Base-by-base conservation (phyloP, 2,888 invertebrate genomes). In the Papilio protenor region DNA sequence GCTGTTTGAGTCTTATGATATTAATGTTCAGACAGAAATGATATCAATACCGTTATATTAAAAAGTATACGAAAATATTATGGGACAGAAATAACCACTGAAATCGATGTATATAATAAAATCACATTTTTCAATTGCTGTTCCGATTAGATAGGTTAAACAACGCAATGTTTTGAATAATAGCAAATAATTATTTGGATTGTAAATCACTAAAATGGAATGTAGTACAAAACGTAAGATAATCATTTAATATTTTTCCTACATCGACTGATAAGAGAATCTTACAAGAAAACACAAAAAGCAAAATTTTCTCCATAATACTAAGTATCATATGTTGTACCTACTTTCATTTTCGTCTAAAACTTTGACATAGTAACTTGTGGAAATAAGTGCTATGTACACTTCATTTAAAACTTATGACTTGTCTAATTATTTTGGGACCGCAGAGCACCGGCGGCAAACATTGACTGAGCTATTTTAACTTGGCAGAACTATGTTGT, bases 361-460 rank as follows among this genome's bases (percentile, higher is more conserved):
- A 66, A 45, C 40, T 40, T 73, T 45, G 10, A 27, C 71, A 10
- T 33, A 33, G 52, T 33, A 52, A 33, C n/a, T 52, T 71, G 4
- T 6, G 40, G 64, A n/a, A 66, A 75, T 66, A 66, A 75, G 75
- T 75, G 69, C 75, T 33, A 69, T 55, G 66, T 55, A 55, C 55
- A 75, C 69, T 75, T 57, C 69, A 64, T 66, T 75, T 52, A 11
- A 75, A 75, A 75, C 66, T 69, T 75, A 75, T 69, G 75, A 69
- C 55, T 75, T 55, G 69, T 69, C 69, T 66, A 75, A 75, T 75
- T 75, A 75, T 69, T 55, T 75, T 69, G 66, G 66, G 40, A n/a
- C 45, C 66, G 66, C 66, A 14, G 66, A n/a, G 66, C 66, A 45
- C 40, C 40, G 40, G 45, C 45, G 18, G 66, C 45, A 66, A 66